Conservation (phyloP, 2,797 vertebrate species). For the Pseudomugil gertrudae region DNA sequence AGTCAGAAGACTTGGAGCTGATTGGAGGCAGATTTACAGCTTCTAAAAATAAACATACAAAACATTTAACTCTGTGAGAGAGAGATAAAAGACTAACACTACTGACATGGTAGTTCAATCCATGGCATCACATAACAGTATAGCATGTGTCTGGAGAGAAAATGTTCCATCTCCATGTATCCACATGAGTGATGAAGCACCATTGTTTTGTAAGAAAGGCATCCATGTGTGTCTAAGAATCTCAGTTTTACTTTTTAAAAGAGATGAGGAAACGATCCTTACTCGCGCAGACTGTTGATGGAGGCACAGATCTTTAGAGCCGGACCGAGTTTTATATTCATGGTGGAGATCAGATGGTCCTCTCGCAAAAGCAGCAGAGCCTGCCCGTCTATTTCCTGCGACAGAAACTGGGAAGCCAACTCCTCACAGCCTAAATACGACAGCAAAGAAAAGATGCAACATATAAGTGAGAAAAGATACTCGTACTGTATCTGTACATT, state of each 20-base stretch:
- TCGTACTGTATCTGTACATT: background rate
- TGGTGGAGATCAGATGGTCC: constrained; percentile 98
- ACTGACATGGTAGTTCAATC: constrained; percentile 34
- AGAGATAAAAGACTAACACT: constrained; percentile 24
- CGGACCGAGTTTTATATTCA: constrained; percentile 99
- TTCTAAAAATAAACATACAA: constrained; percentile 35
- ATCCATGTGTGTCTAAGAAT: constrained; percentile 12
- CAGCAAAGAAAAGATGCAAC: background rate
- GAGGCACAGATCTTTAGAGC: constrained; percentile 98
- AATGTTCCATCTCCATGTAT: constrained; percentile 36
- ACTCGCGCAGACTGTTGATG: constrained; percentile 96
- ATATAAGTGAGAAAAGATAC: background rate
- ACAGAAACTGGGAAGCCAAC: constrained; percentile 94
- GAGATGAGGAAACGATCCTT: constrained; percentile 17
- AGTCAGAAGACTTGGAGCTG: constrained; percentile 43
- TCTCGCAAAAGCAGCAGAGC: constrained; percentile 95
- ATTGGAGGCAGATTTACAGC: constrained; percentile 43
- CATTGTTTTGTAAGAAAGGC: constrained; percentile 14
- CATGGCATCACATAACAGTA: constrained; percentile 32
- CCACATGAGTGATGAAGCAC: constrained; percentile 23
- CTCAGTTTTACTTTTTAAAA: constrained; percentile 24
- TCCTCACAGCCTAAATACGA: constrained; percentile 90
- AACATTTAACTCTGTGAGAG: constrained; percentile 37
- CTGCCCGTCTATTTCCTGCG: constrained; percentile 98
- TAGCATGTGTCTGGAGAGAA: constrained; percentile 52